Evolutionary conservation across 2,888 invertebrate species (phyloP).

Genomic region (Drosophila birchii): DNA sequence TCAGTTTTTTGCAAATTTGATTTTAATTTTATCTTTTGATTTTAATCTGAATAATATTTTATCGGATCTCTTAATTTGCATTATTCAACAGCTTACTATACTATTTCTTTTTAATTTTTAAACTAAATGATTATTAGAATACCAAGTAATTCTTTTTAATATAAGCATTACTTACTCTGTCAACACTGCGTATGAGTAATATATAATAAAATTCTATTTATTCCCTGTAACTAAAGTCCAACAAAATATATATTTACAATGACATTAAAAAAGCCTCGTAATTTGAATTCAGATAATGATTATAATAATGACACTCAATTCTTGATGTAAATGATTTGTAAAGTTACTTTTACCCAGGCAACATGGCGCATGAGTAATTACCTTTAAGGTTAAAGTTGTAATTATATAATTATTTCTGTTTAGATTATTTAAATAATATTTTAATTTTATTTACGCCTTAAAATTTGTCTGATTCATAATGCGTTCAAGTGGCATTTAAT

Average conservation of each 20-base stretch:
- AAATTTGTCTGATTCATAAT: not conserved
- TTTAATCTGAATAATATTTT: not conserved
- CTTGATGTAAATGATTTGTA: not conserved
- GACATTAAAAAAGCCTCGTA: not conserved
- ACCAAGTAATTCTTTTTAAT: not conserved
- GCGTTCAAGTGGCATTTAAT: not conserved
- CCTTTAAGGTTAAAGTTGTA: not conserved
- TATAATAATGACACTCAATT: not conserved
- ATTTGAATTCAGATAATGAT: constrained; percentile 2
- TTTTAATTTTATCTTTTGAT: not conserved
- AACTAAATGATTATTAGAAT: not conserved
- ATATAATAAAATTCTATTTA: not conserved
- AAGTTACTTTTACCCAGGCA: not conserved
- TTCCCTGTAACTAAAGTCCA: not conserved
- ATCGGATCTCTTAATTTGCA: too few relatives aligned
- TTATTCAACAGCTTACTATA: not conserved
- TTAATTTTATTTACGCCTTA: not conserved
- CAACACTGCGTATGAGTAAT: constrained; percentile 3
- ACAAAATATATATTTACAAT: not conserved
- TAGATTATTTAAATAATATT: not conserved
- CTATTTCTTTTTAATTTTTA: not conserved
- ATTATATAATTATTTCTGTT: not conserved
- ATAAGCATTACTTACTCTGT: not conserved
- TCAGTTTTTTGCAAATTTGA: too few relatives aligned
- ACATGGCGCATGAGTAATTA: constrained; percentile 1